These are phyloP conservation scores for Odontothrips loti DNA, from an alignment of 2,888 invertebrate species.

Conservation along the genomic window DNA sequence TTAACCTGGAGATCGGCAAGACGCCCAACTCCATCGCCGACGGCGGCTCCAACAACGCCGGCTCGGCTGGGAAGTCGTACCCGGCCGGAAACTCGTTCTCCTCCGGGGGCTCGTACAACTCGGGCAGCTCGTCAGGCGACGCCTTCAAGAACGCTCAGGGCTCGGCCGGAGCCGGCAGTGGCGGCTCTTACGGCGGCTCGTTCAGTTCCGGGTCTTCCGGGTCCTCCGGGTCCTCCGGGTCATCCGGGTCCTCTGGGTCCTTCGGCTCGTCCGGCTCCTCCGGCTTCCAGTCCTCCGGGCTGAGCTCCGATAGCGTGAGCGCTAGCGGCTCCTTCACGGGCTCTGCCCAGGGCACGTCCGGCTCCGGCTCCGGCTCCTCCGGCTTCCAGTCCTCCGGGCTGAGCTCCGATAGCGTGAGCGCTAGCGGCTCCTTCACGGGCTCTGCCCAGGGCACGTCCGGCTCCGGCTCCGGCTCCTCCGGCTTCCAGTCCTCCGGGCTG, in stretches of 20 bases:
- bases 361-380: neutral
- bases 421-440: neutral
- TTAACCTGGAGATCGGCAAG: constrained; percentile 8
- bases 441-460: neutral
- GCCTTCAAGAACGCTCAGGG: neutral
- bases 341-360: neutral
- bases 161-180: neutral
- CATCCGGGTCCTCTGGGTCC: too few relatives aligned
- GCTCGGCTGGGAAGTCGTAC: neutral
- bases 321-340: neutral
- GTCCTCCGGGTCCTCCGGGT: too few relatives aligned
- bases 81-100: too few relatives aligned
- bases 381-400: neutral
- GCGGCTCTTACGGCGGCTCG: neutral
- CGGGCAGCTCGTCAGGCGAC: neutral
- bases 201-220: too few relatives aligned
- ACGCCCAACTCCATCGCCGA: neutral
- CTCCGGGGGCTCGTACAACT: neutral
- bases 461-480: neutral
- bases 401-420: too few relatives aligned
- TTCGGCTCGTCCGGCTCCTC: neutral
- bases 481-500: neutral
- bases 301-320: too few relatives aligned
- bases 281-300: neutral
- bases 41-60: neutral